Conservation (phyloP, 1,140 invertebrate species). For the Periplaneta americana region DNA sequence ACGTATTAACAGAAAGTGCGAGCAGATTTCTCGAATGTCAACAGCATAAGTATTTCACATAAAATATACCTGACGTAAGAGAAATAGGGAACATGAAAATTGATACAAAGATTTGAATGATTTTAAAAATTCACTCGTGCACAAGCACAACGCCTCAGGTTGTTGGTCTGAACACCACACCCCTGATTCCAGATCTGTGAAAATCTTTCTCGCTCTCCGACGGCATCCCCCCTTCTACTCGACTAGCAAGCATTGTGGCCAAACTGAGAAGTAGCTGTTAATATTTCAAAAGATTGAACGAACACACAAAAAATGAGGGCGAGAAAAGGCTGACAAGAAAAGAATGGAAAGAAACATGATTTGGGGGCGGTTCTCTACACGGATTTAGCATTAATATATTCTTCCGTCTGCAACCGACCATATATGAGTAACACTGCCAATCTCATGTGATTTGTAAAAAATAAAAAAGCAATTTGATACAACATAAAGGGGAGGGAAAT, state of each 20-base stretch:
- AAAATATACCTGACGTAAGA: no score
- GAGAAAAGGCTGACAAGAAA: neutral
- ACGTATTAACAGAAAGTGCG: no score
- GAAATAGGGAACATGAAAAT: no score
- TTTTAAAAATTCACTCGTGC: no score
- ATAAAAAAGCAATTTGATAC: neutral
- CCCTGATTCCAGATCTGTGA: neutral
- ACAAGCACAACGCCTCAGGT: no score
- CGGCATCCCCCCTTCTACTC: neutral
- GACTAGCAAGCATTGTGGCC: neutral
- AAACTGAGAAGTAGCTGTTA: neutral
- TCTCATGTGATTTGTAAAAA: constrained; percentile 1
- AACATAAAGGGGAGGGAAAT: neutral
- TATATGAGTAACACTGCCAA: neutral
- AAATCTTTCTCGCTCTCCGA: neutral
- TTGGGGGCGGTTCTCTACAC: neutral
- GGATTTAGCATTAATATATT: constrained; percentile 5
- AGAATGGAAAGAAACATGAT: constrained; percentile 5
- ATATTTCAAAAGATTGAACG: constrained; percentile 9
- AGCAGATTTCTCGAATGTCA: no score
- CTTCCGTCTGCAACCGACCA: neutral
- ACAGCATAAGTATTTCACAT: no score
- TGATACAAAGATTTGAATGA: no score
- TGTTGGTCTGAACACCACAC: neutral
- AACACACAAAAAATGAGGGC: neutral